Evolutionary conservation across 2,888 invertebrate genomes (phyloP).

Genomic region (Dynastes maya): DNA sequence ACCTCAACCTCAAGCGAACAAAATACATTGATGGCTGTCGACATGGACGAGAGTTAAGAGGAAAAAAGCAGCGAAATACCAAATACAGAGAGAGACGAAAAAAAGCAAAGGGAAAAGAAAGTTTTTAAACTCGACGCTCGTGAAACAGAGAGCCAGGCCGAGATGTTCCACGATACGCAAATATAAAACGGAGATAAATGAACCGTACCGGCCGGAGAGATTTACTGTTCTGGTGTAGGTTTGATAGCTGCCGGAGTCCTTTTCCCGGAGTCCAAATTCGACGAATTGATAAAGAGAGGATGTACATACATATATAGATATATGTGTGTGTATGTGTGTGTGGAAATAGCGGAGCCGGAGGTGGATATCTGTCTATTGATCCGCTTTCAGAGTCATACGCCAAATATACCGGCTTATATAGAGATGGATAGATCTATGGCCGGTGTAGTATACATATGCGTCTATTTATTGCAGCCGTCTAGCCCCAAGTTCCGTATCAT

Average conservation of each 20-base stretch:
- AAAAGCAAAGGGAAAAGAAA: slow-evolving; percentile 13
- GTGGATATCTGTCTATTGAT: slow-evolving; percentile 30
- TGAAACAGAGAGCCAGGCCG: slow-evolving; percentile 23
- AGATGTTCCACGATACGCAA: slow-evolving; percentile 60
- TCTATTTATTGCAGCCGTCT: not conserved
- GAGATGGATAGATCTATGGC: slow-evolving; percentile 17
- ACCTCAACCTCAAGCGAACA: slow-evolving; percentile 9
- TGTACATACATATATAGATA: not conserved
- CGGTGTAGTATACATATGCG: slow-evolving; percentile 4
- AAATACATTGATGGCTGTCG: slow-evolving; percentile 1
- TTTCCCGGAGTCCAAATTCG: slow-evolving; percentile 50
- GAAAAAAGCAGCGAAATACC: not conserved
- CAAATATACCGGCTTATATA: not conserved
- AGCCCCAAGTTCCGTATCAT: not conserved
- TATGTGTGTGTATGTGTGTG: slow-evolving; percentile 8
- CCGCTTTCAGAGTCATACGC: not conserved
- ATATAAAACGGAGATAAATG: slow-evolving; percentile 63
- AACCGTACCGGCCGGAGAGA: slow-evolving; percentile 61
- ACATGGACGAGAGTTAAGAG: not conserved
- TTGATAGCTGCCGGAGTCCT: slow-evolving; percentile 53
- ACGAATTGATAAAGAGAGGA: slow-evolving; percentile 40
- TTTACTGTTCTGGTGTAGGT: slow-evolving; percentile 60
- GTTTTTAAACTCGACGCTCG: slow-evolving; percentile 34
- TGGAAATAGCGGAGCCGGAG: slow-evolving; percentile 7
- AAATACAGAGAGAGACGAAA: slow-evolving; percentile 1